Percentiles rank a stretch among this genome's conserved stretches.
Conservation (phyloP, 2,888 invertebrate species). For the Heterodera filipjevi region DNA sequence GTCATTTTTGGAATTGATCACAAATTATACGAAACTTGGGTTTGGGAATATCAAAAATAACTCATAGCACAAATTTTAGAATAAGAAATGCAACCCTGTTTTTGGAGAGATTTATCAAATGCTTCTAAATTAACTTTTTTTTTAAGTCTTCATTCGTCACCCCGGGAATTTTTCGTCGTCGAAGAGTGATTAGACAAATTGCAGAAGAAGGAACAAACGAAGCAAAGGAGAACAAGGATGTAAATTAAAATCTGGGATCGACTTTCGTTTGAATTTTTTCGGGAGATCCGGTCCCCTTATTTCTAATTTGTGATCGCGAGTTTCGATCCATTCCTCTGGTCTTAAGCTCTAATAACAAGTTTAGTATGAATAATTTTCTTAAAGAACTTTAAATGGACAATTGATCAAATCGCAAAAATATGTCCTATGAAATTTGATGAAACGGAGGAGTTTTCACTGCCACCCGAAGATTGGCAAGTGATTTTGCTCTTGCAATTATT, state of each 20-base stretch:
- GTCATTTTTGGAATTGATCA: too few relatives aligned
- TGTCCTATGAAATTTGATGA: background rate
- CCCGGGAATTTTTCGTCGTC: slow-evolving; percentile 4
- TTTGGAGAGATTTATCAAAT: background rate
- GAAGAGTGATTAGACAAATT: background rate
- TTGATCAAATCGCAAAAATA: slow-evolving; percentile 4
- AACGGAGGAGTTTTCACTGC: background rate
- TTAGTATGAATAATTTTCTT: background rate
- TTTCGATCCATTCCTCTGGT: too few relatives aligned
- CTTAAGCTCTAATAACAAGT: too few relatives aligned
- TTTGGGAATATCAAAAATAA: too few relatives aligned
- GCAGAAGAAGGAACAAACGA: background rate
- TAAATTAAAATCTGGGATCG: too few relatives aligned
- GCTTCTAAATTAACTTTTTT: background rate
- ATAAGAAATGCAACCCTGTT: too few relatives aligned
- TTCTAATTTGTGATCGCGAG: too few relatives aligned
- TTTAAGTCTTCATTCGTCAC: background rate
- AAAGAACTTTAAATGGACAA: background rate
- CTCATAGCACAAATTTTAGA: too few relatives aligned
- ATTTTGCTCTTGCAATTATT: too few relatives aligned
- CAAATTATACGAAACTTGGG: too few relatives aligned
- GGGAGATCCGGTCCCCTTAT: too few relatives aligned
- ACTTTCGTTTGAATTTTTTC: too few relatives aligned
- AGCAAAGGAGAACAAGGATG: background rate
- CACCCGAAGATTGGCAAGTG: background rate